Conservation (phyloP, 2,888 invertebrate species). For the Microplitis manilae region DNA sequence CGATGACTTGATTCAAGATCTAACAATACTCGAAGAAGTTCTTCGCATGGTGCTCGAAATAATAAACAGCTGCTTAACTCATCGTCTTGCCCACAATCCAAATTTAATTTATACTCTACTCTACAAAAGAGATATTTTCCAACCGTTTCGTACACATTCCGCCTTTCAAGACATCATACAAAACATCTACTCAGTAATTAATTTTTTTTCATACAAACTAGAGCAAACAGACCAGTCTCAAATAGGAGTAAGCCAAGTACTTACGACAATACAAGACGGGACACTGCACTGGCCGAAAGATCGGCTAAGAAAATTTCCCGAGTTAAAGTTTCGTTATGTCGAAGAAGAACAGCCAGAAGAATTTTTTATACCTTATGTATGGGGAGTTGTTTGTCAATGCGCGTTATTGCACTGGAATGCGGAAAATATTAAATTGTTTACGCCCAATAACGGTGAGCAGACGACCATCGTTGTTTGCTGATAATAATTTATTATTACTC, state of each 20-base stretch:
- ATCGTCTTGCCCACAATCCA: conserved; percentile 89
- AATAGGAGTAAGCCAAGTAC: conserved; percentile 88
- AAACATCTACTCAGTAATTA: conserved; percentile 92
- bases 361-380: conserved; percentile 99
- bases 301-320: conserved; percentile 96
- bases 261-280: conserved; percentile 91
- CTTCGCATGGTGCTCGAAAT: conserved; percentile 97
- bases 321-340: conserved; percentile 98
- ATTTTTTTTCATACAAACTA: conserved; percentile 80
- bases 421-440: conserved; percentile 68
- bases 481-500: conserved; percentile 47
- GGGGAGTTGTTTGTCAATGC: conserved; percentile 86
- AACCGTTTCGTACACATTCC: conserved; percentile 87
- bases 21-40: conserved; percentile 95
- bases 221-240: conserved; percentile 75
- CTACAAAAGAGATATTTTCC: conserved; percentile 93
- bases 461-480: conserved; percentile 70
- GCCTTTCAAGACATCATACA: conserved; percentile 94
- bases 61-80: conserved; percentile 93
- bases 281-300: conserved; percentile 96
- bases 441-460: conserved; percentile 64
- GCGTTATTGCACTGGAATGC: conserved; percentile 69
- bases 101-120: conserved; percentile 96
- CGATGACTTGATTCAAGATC: conserved; percentile 79
- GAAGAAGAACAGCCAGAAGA: conserved; percentile 99